These are phyloP conservation scores for Megaleporinus macrocephalus DNA, from an alignment of 2,113 vertebrate genomes.

Conservation along the genomic window DNA sequence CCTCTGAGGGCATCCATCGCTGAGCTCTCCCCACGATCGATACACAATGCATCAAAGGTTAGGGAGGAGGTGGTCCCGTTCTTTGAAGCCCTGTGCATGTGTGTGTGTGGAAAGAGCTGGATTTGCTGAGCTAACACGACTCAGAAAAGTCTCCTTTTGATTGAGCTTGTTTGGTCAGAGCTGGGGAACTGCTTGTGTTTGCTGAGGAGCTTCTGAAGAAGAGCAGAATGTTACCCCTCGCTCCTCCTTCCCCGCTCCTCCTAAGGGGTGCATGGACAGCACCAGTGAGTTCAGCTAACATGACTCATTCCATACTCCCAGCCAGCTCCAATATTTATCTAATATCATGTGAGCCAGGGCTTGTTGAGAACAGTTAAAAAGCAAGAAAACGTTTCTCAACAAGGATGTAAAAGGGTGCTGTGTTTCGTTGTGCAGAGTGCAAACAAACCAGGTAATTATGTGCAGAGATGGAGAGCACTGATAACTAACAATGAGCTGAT, in stretches of 20 bases:
- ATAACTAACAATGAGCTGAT: slow-evolving; percentile 39
- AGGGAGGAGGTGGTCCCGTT: slow-evolving; percentile 82
- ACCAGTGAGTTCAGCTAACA: slow-evolving; percentile 72
- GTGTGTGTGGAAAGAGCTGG: slow-evolving; percentile 65
- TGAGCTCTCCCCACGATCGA: slow-evolving; percentile 81
- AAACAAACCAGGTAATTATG: slow-evolving; percentile 65
- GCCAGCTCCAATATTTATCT: slow-evolving; percentile 90
- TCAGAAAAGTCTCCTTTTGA: slow-evolving; percentile 81
- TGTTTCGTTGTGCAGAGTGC: slow-evolving; percentile 59
- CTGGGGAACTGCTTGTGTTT: slow-evolving; percentile 83
- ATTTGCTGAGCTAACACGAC: slow-evolving; percentile 89
- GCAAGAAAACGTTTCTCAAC: slow-evolving; percentile 63
- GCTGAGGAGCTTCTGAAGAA: slow-evolving; percentile 83
- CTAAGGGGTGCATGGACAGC: slow-evolving; percentile 76
- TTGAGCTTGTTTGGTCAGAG: slow-evolving; percentile 90
- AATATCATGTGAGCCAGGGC: slow-evolving; percentile 76
- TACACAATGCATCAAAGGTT: slow-evolving; percentile 85
- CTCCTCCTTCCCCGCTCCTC: slow-evolving; percentile 78
- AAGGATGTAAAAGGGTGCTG: slow-evolving; percentile 64
- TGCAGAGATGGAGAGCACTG: slow-evolving; percentile 57
- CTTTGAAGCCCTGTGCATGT: slow-evolving; percentile 87
- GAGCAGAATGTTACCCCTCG: slow-evolving; percentile 74
- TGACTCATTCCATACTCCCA: slow-evolving; percentile 76
- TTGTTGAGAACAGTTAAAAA: slow-evolving; percentile 68
- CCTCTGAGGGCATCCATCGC: slow-evolving; percentile 48